phyloP scores from a whole-genome alignment of 1,140 invertebrate species.

The Drosophila pachea region DNA sequence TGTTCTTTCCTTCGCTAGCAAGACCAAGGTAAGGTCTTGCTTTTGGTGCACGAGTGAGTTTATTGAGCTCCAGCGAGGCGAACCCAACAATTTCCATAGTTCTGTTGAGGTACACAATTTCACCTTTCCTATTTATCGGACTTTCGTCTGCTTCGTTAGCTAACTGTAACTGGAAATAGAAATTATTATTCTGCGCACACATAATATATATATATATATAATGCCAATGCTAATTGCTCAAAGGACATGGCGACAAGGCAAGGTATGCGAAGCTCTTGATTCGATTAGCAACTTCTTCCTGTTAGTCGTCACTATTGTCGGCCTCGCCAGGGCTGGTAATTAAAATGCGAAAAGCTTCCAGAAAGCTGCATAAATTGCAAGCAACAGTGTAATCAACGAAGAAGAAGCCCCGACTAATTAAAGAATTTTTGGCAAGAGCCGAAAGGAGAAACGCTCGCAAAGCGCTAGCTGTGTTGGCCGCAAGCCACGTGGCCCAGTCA shows the following conservation, averaged over 20 bases:
- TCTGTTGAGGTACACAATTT: constrained; percentile 22
- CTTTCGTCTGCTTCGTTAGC: neutral
- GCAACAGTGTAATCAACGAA: constrained; percentile 50
- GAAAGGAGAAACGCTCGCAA: neutral
- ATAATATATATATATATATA: constrained; percentile 17
- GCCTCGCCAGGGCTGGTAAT: constrained; percentile 11
- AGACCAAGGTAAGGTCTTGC: constrained; percentile 17
- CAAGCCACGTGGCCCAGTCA: constrained; percentile 1
- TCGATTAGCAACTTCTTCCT: constrained; percentile 9
- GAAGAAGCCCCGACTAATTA: constrained; percentile 60
- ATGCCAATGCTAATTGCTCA: constrained; percentile 19
- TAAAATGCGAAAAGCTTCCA: constrained; percentile 24
- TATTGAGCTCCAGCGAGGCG: constrained; percentile 20
- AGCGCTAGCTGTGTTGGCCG: neutral
- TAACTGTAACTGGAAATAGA: too few relatives aligned
- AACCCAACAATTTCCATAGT: constrained; percentile 37
- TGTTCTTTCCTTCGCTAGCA: constrained; percentile 2
- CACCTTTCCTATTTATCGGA: constrained; percentile 37
- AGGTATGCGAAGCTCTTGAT: constrained; percentile 12
- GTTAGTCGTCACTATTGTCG: constrained; percentile 3
- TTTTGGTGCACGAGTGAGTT: constrained; percentile 7
- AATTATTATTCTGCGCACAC: neutral
- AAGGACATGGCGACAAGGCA: constrained; percentile 17
- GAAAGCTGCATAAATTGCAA: constrained; percentile 35
- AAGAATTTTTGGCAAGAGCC: constrained; percentile 6